A percentile compares a stretch with the other conserved stretches of the same genome.
Evolutionary conservation across 1,140 invertebrate species (phyloP).

Genomic region (Asbolus verrucosus): DNA sequence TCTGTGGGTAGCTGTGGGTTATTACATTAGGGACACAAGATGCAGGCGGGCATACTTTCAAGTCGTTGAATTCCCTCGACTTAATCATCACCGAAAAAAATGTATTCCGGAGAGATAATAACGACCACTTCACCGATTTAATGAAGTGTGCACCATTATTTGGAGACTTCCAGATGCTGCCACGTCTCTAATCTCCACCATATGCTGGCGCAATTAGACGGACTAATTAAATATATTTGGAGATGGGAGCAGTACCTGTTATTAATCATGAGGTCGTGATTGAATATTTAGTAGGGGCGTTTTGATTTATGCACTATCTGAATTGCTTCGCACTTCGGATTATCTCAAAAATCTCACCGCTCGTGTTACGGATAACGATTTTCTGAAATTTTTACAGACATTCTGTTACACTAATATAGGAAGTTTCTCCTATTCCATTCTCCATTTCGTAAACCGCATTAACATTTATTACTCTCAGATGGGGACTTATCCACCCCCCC

Average conservation of each 20-base stretch:
- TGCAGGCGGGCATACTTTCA: constrained; percentile 4
- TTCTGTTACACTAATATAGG: too few species aligned
- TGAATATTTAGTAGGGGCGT: too few species aligned
- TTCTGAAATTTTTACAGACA: too few species aligned
- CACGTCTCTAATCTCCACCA: neutral
- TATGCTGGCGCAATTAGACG: neutral
- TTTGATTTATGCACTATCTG: too few species aligned
- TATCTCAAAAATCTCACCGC: too few species aligned
- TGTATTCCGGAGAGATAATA: constrained; percentile 13
- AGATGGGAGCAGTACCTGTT: neutral
- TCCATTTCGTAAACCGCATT: too few species aligned
- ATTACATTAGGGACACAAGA: constrained; percentile 3
- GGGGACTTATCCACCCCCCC: too few species aligned
- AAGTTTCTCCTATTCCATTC: too few species aligned
- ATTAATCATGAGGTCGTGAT: too few species aligned
- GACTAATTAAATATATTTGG: neutral
- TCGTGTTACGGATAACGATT: too few species aligned
- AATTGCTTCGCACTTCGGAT: too few species aligned
- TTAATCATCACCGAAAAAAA: constrained; percentile 24
- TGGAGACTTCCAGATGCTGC: constrained; percentile 7
- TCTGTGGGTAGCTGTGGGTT: constrained; percentile 16
- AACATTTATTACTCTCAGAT: too few species aligned
- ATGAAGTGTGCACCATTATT: neutral
- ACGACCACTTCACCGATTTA: neutral
- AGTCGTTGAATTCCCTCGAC: constrained; percentile 2